phyloP scores from a whole-genome alignment of 2,888 invertebrate genomes.

The Mythimna albipuncta region DNA sequence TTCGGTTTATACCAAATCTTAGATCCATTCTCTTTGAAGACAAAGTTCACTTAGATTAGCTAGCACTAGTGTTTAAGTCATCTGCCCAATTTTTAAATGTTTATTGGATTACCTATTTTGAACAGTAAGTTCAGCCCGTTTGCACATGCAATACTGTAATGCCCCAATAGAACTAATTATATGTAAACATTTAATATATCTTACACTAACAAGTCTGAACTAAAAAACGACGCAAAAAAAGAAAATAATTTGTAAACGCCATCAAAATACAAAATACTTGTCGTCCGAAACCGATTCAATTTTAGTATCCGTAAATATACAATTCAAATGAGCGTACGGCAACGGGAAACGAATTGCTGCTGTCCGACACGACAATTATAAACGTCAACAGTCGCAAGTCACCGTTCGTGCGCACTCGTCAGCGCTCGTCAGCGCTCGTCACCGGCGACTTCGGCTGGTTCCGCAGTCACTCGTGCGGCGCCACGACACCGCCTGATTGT shows the following conservation, averaged over 20 bases:
- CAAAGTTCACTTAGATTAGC: too few relatives aligned
- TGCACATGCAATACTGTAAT: not conserved
- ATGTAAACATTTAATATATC: not conserved
- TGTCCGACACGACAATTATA: constrained; percentile 58
- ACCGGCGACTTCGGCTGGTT: constrained; percentile 28
- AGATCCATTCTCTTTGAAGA: too few relatives aligned
- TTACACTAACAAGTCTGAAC: constrained; percentile 1
- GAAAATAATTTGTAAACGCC: constrained; percentile 21
- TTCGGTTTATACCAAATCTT: too few relatives aligned
- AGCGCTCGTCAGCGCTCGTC: not conserved
- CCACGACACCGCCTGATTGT: constrained; percentile 49
- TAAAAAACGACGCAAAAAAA: not conserved
- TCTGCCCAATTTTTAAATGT: too few relatives aligned
- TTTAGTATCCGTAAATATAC: constrained; percentile 52
- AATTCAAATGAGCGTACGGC: constrained; percentile 56
- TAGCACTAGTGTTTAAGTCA: too few relatives aligned
- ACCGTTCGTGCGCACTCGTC: constrained; percentile 39
- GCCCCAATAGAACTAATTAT: not conserved
- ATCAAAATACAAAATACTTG: constrained; percentile 37
- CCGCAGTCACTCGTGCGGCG: constrained; percentile 52
- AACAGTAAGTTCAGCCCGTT: not conserved
- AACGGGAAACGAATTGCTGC: constrained; percentile 53
- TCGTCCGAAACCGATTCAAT: constrained; percentile 43
- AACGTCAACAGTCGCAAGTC: constrained; percentile 62
- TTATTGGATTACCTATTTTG: too few relatives aligned